Evolutionary conservation across 2,888 invertebrate genomes (phyloP).

Genomic region (Cheilosia scutellata): DNA sequence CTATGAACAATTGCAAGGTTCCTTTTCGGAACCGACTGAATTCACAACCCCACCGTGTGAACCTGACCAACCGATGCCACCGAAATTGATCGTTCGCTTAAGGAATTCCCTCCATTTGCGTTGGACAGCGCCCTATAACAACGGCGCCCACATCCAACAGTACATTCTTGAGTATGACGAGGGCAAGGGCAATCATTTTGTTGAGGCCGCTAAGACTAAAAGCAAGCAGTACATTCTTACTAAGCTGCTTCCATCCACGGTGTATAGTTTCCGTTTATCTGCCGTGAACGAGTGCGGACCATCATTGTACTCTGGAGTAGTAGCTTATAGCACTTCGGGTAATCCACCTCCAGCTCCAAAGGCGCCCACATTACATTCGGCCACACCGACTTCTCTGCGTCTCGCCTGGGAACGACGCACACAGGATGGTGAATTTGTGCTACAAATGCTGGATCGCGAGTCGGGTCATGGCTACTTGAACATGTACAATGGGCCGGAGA

Average conservation of each 20-base stretch:
- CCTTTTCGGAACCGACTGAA: constrained; percentile 90
- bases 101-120: constrained; percentile 89
- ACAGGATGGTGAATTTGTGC: constrained; percentile 91
- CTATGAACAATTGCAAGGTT: constrained; percentile 90
- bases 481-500: constrained; percentile 91
- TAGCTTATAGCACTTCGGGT: constrained; percentile 90
- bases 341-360: constrained; percentile 91
- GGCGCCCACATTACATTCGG: constrained; percentile 89
- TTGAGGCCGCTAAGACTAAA: constrained; percentile 89
- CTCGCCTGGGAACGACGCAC: constrained; percentile 91
- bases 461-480: constrained; percentile 91
- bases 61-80: constrained; percentile 91
- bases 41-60: constrained; percentile 93
- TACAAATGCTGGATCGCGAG: constrained; percentile 90
- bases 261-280: constrained; percentile 92
- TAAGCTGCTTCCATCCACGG: constrained; percentile 91
- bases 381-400: constrained; percentile 87
- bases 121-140: constrained; percentile 90
- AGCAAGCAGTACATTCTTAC: constrained; percentile 90
- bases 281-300: constrained; percentile 93
- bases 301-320: constrained; percentile 89
- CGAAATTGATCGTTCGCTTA: constrained; percentile 89
- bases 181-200: constrained; percentile 88
- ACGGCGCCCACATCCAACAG: constrained; percentile 91
- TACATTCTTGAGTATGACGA: constrained; percentile 92